These are phyloP conservation scores for Pitangus sulphuratus DNA, from an alignment of 2,797 vertebrate genomes.

Conservation along the genomic window DNA sequence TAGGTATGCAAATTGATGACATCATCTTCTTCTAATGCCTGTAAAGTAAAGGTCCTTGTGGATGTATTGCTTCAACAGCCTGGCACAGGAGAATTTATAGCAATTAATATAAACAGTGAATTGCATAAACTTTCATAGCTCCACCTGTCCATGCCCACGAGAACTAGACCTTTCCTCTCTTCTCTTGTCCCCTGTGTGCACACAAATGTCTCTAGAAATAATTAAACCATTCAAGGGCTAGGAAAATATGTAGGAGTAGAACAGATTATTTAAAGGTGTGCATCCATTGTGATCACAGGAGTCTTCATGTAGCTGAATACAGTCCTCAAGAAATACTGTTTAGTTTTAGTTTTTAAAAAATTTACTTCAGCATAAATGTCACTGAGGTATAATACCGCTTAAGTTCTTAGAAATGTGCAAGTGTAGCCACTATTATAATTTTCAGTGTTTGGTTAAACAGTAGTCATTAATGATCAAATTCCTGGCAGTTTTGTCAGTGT, in stretches of 20 bases:
- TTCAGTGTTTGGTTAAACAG: background rate
- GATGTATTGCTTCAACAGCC: background rate
- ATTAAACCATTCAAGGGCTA: background rate
- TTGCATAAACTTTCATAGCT: background rate
- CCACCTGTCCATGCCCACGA: background rate
- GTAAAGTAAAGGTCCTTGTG: background rate
- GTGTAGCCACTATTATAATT: background rate
- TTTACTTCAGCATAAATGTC: background rate
- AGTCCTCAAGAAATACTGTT: background rate
- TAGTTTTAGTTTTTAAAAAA: background rate
- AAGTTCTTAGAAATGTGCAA: background rate
- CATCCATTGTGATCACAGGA: background rate
- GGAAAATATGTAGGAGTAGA: background rate
- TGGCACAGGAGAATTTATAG: background rate
- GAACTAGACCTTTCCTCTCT: background rate
- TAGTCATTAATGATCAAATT: background rate
- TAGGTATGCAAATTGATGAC: background rate
- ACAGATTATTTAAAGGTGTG: background rate
- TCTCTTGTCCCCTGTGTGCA: background rate
- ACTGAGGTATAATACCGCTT: background rate
- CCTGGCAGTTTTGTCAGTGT: accelerated
- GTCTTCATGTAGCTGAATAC: background rate
- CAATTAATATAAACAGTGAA: background rate
- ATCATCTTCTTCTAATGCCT: background rate
- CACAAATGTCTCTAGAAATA: background rate